Evolutionary conservation across 2,113 vertebrate species (phyloP).

Genomic region (Siniperca knerii): DNA sequence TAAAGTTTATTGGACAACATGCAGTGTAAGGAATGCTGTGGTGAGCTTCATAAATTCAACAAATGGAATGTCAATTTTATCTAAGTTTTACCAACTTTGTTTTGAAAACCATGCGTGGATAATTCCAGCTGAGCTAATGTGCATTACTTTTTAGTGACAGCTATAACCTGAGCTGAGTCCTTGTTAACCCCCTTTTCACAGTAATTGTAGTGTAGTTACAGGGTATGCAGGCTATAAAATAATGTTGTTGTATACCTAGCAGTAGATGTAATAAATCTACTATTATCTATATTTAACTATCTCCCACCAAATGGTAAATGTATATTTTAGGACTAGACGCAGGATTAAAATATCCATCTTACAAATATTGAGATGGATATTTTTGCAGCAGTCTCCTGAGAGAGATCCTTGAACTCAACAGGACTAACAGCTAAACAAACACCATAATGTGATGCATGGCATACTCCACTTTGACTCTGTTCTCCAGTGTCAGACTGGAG

Average conservation of each 20-base stretch:
- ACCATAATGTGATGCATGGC: slow-evolving; percentile 24
- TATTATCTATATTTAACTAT: not conserved
- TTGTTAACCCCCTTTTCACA: not conserved
- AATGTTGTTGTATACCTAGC: not conserved
- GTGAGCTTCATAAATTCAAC: too few species aligned
- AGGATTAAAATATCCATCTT: not conserved
- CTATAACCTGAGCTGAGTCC: not conserved
- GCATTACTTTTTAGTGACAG: too few species aligned
- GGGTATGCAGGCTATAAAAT: not conserved
- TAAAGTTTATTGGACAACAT: too few species aligned
- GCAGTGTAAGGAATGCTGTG: too few species aligned
- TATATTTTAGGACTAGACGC: not conserved
- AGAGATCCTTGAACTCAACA: slow-evolving; percentile 17
- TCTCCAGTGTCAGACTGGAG: slow-evolving; percentile 15
- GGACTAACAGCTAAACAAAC: slow-evolving; percentile 23
- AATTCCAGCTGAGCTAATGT: too few species aligned
- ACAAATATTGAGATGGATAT: not conserved
- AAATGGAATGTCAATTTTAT: too few species aligned
- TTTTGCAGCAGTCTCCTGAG: not conserved
- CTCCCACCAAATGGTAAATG: not conserved
- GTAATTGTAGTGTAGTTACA: not conserved
- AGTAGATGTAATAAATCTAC: not conserved
- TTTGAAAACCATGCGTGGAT: too few species aligned
- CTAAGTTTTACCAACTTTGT: too few species aligned
- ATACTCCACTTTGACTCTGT: slow-evolving; percentile 18